Base-by-base conservation (phyloP, 1,140 invertebrate species). In the Caenorhabditis inopinata region DNA sequence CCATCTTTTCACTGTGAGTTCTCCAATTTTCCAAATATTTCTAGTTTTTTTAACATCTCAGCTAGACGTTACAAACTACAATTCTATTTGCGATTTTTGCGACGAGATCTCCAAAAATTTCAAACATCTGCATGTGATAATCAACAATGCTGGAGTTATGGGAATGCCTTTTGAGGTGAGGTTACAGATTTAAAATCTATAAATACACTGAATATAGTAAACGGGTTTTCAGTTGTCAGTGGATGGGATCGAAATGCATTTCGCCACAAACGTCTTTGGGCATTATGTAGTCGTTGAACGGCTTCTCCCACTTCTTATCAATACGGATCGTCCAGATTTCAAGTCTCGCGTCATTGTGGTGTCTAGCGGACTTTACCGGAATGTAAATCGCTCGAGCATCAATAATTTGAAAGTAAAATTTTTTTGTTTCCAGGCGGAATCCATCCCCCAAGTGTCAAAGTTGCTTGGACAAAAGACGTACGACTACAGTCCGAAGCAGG, bases 211-310 rank as follows among this genome's bases (percentile, higher is more conserved):
- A n/a, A n/a, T n/a, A n/a, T n/a, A n/a, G n/a, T n/a, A n/a, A n/a
- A n/a, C n/a, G n/a, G n/a, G 14, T 42, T 49, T 82, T 48, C 45
- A 82, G 78, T 27, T 82, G 2, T 76, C 73, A 4, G 51, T 48
- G 18, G 81, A 82, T 21, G 78, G 78, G 18, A 51, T 82, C 7
- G 81, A 82, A 48, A 73, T 73, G 35, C 81, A 82, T 46, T 82
- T 82, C 29, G 73, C 74, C n/a, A 79, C 77, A 4, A 82, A 82
- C 27, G 46, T 76, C 12, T 73, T 82, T 12, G 78, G 81, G 0
- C 81, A 82, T 49, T 82, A 68, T 42, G 51, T 76, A 9, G 49
- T 82, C 16, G 75, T 82, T 46, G 74, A 79, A 75, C 49, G 48
- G n/a, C 62, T 82, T 80, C 53, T 58, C 2, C 58, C 53, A 45